Conservation (phyloP, 1,140 invertebrate species). For the Choristoneura fumiferana region DNA sequence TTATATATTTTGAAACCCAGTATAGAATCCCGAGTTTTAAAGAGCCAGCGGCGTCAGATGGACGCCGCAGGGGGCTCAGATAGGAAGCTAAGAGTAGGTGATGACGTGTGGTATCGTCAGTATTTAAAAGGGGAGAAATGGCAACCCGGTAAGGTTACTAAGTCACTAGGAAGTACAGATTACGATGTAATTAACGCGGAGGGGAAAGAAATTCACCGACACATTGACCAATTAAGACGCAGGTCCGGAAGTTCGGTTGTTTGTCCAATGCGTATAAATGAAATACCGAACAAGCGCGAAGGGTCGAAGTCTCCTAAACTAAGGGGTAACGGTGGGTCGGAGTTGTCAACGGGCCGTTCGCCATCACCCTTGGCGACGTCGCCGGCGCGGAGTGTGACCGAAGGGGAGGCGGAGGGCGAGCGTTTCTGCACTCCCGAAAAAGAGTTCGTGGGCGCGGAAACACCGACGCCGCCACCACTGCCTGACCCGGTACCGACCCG, state of each 20-base stretch:
- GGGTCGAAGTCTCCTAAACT: no score
- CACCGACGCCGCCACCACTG: no score
- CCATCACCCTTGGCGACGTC: no score
- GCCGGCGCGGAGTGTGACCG: no score
- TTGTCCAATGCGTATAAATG: no score
- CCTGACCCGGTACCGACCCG: no score
- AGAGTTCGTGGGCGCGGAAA: no score
- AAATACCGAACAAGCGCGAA: no score
- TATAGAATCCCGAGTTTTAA: background rate
- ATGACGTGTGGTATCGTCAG: constrained; percentile 5
- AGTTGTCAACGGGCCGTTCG: no score
- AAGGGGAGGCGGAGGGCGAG: no score
- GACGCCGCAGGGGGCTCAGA: background rate
- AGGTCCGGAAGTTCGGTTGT: background rate
- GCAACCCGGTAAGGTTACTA: background rate
- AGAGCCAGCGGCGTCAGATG: background rate
- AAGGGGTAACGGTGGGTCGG: no score
- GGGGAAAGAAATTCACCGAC: background rate
- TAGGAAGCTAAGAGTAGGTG: background rate
- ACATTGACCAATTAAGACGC: constrained; percentile 7
- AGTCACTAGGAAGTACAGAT: background rate
- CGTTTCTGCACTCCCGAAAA: no score
- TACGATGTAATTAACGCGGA: background rate
- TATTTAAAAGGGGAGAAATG: constrained; percentile 19
- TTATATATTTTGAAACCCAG: constrained; percentile 7